Conservation (phyloP, 2,113 vertebrate species). For the Neodon shergylaensis region DNA sequence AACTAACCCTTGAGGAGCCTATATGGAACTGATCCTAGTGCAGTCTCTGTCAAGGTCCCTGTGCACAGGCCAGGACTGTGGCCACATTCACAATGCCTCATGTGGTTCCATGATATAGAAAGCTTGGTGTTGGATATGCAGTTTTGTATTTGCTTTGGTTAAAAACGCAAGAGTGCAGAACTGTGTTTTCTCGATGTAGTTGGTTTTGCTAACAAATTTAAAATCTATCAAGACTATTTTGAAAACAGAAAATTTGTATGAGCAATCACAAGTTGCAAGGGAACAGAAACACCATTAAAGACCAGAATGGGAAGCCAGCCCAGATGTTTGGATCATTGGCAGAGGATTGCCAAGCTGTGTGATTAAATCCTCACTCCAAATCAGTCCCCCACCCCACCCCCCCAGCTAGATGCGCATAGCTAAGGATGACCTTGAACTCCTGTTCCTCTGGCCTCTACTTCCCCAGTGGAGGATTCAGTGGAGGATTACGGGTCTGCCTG, state of each 20-base stretch:
- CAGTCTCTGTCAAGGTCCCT: background rate
- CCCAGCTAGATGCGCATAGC: no score
- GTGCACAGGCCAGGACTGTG: background rate
- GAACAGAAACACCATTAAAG: slow-evolving; percentile 35
- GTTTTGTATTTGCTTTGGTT: slow-evolving; percentile 29
- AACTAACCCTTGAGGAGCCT: background rate
- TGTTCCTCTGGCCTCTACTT: background rate
- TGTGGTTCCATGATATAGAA: background rate
- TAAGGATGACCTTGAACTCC: background rate
- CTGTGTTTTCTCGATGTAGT: slow-evolving; percentile 32
- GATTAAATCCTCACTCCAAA: background rate
- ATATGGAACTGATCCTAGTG: background rate
- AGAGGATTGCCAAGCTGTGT: background rate
- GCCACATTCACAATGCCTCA: no score
- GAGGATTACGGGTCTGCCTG: rapidly evolving
- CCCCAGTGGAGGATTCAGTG: no score
- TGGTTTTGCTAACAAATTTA: slow-evolving; percentile 42
- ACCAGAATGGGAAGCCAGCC: background rate
- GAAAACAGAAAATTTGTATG: slow-evolving; percentile 35
- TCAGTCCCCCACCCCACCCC: background rate
- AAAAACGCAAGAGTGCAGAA: slow-evolving; percentile 6
- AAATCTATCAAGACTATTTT: slow-evolving; percentile 31
- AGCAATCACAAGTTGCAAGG: background rate
- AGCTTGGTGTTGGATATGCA: background rate
- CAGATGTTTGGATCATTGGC: background rate